These are phyloP conservation scores for Mythimna loreyi DNA, from an alignment of 2,888 invertebrate genomes.

Conservation along the genomic window DNA sequence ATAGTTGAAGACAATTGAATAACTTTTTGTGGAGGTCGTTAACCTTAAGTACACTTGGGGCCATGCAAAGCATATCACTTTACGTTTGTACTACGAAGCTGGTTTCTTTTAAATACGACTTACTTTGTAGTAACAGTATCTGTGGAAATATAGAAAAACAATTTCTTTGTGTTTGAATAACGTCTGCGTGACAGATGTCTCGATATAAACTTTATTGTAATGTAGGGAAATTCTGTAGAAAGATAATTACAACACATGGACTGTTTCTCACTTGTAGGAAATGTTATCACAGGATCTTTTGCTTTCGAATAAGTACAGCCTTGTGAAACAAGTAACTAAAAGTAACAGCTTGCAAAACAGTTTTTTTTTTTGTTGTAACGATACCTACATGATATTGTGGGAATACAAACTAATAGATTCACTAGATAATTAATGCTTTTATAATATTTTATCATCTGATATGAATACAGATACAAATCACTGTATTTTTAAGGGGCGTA, in stretches of 20 bases:
- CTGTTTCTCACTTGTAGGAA: conserved; percentile 11
- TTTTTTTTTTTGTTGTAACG: not conserved
- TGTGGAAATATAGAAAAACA: not conserved
- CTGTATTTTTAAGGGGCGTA: not conserved
- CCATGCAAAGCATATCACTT: conserved; percentile 41
- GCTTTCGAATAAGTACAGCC: conserved; percentile 2
- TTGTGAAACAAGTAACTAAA: too few relatives aligned
- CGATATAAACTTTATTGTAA: conserved; percentile 17
- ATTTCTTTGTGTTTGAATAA: conserved; percentile 29
- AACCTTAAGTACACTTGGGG: conserved; percentile 37
- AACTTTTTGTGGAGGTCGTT: conserved; percentile 46
- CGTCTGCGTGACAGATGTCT: conserved; percentile 32
- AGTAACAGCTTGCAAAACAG: not conserved
- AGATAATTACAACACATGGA: conserved; percentile 2
- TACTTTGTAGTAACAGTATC: conserved; percentile 2
- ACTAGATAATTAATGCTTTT: not conserved
- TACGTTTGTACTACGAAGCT: conserved; percentile 14
- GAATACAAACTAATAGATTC: not conserved
- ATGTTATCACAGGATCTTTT: conserved; percentile 25
- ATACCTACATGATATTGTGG: not conserved
- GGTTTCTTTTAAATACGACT: conserved; percentile 28
- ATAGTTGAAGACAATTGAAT: conserved; percentile 50
- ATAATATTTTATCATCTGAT: too few relatives aligned
- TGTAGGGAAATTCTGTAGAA: conserved; percentile 14
- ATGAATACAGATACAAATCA: not conserved